Evolutionary conservation across 2,888 invertebrate genomes (phyloP), one percentile per base, ranked within the genome.

Genomic region (Melipona bicolor): DNA sequence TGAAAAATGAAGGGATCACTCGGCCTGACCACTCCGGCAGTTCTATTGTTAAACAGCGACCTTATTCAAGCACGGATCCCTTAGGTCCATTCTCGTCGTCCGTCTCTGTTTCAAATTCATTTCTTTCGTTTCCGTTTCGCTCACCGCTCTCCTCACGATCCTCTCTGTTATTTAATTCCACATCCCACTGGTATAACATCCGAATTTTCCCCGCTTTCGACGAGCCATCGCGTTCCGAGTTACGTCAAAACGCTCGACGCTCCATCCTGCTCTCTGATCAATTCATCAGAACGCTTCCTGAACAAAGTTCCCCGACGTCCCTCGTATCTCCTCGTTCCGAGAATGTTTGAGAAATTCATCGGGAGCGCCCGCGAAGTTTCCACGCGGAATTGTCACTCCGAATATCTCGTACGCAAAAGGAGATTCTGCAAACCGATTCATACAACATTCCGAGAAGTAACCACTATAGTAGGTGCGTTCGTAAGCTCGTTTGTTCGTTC

Each of bases 71-170:
- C 24, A n/a, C 3, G 21, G 19, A 19, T 64, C 19, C 52, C 70
- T 36, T 21, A 70, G 70, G 52, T 64, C 19, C 24, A 17, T 64
- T n/a, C 5, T 15, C 24, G 52, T 49, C 4, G 32, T 49, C 43
- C 9, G 21, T 43, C 21, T 5, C 0, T 17, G 21, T n/a, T 21
- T 13, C 36, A 24, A 27, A 49, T 52, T 49, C 32, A 68, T 69
- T 69, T 32, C 43, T 70, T 69, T 49, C 36, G 54, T 43, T 69
- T 17, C 52, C 49, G 27, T 76, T 69, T 32, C 56, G 64, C 49
- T 68, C 3, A 49, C 49, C 36, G 36, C 36, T 36, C 36, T 6
- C 36, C 36, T 36, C 11, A 9, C 43, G 43, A 43, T 43, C 43
- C 50, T 17, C 11, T 36, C 27, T 36, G 27, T 19, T 19, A n/a